phyloP scores from a whole-genome alignment of 2,888 invertebrate genomes.

The Euphydryas editha region DNA sequence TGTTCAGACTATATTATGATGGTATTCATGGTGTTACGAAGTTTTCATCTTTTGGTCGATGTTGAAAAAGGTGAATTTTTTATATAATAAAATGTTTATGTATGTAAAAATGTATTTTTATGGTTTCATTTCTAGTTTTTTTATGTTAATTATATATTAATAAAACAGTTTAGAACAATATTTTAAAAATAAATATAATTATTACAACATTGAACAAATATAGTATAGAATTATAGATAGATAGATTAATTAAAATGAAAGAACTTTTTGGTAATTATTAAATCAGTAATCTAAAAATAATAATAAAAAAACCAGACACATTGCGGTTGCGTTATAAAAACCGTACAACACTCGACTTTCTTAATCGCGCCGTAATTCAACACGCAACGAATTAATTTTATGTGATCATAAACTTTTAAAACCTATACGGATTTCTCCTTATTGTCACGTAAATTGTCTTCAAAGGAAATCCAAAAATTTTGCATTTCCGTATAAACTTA shows the following conservation, averaged over 20 bases:
- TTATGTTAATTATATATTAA: too few relatives aligned
- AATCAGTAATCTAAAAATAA: conserved; percentile 13
- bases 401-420: conserved; percentile 28
- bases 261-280: background rate
- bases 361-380: conserved; percentile 32
- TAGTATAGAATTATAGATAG: too few relatives aligned
- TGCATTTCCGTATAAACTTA: conserved; percentile 3
- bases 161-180: too few relatives aligned
- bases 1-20: too few relatives aligned
- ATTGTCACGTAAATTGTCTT: conserved; percentile 27
- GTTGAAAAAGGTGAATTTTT: too few relatives aligned
- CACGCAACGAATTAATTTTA: conserved; percentile 36
- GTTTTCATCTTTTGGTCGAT: too few relatives aligned
- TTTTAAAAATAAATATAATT: too few relatives aligned
- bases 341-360: conserved; percentile 28
- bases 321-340: conserved; percentile 25
- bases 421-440: conserved; percentile 32
- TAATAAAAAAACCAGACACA: conserved; percentile 19
- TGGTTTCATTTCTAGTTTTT: too few relatives aligned
- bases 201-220: too few relatives aligned
- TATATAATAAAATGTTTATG: too few relatives aligned
- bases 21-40: too few relatives aligned
- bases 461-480: conserved; percentile 21
- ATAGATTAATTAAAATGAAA: background rate
- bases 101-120: too few relatives aligned